Evolutionary conservation across 2,113 vertebrate genomes (phyloP), one percentile per base, ranked within the genome.

Genomic region (Penelope pileata): DNA sequence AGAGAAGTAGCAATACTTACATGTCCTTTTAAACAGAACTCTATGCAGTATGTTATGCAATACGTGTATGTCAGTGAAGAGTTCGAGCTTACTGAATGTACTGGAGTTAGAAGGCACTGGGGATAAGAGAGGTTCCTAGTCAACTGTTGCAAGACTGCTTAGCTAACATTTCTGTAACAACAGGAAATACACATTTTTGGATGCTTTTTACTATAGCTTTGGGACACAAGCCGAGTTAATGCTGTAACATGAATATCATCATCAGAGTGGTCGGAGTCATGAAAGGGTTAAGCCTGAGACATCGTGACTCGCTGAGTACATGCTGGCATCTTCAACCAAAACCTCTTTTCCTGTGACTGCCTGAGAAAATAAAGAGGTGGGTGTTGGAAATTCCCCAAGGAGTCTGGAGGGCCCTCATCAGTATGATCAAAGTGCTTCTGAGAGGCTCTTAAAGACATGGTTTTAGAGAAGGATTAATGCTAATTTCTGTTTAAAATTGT

Each of bases 331-430:
- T 96, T 90, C 83, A 72, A n/a, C 53, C 56, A 81, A 86, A 96
- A 90, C 90, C 79, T 96, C 90, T 91, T 83, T 95, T 83, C 90
- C 91, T 88, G 47, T 90, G 80, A 83, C 60, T 78, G 90, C 75
- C 83, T 93, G 79, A 90, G 91, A 75, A 97, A 95, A 93, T 88
- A 81, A 95, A 77, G 93, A 96, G 91, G 87, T 94, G 82, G 60
- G 72, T 95, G 82, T 90, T 95, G 94, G 72, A 95, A 90, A 93
- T 91, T 94, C 93, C 76, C 79, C 68, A 90, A 72, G 88, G 88
- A 91, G 56, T 94, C 83, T 91, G 72, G 60, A 94, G 62, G 74
- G 62, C 80, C 70, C 54, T 93, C 82, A 74, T 91, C 68, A 75
- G 30, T 56, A 30, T 68, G 79, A 83, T 95, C 68, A 72, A 88